Conservation (phyloP, 2,113 vertebrate genomes). For the Malurus melanocephalus region DNA sequence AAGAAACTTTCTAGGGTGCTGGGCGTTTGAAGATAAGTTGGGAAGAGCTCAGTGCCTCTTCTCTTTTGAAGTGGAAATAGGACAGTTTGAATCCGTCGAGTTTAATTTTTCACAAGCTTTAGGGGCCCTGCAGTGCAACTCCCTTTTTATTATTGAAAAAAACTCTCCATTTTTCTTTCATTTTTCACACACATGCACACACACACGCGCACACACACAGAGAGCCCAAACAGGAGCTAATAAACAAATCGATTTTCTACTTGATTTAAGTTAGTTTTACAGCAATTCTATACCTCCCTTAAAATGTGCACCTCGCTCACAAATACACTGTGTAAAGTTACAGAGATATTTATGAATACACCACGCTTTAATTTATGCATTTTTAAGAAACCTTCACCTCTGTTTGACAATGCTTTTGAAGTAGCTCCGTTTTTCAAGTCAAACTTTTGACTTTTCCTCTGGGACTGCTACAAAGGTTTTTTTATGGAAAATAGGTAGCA, state of each 20-base stretch:
- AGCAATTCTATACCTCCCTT: background rate
- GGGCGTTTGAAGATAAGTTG: slow-evolving; percentile 94
- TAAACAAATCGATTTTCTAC: slow-evolving; percentile 64
- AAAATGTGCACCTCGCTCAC: background rate
- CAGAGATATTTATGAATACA: slow-evolving; percentile 25
- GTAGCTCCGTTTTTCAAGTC: slow-evolving; percentile 75
- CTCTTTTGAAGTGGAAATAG: slow-evolving; percentile 99
- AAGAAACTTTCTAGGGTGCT: slow-evolving; percentile 88
- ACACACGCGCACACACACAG: background rate
- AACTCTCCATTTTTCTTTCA: slow-evolving; percentile 76
- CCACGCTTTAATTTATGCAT: slow-evolving; percentile 57
- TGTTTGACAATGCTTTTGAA: slow-evolving; percentile 77
- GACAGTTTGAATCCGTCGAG: slow-evolving; percentile 99
- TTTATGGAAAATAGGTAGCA: slow-evolving; percentile 60
- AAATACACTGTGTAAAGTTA: background rate
- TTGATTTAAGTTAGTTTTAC: slow-evolving; percentile 12
- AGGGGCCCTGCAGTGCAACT: slow-evolving; percentile 86
- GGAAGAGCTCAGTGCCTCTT: slow-evolving; percentile 90
- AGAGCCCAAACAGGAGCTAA: slow-evolving; percentile 46
- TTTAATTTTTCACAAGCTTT: slow-evolving; percentile 99
- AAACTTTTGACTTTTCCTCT: slow-evolving; percentile 72
- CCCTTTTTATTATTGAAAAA: slow-evolving; percentile 90
- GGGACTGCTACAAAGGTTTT: slow-evolving; percentile 73
- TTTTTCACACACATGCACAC: slow-evolving; percentile 30
- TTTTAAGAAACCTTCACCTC: slow-evolving; percentile 63